phyloP scores from a whole-genome alignment of 1,140 invertebrate species.

The Lysiphlebus fabarum region DNA sequence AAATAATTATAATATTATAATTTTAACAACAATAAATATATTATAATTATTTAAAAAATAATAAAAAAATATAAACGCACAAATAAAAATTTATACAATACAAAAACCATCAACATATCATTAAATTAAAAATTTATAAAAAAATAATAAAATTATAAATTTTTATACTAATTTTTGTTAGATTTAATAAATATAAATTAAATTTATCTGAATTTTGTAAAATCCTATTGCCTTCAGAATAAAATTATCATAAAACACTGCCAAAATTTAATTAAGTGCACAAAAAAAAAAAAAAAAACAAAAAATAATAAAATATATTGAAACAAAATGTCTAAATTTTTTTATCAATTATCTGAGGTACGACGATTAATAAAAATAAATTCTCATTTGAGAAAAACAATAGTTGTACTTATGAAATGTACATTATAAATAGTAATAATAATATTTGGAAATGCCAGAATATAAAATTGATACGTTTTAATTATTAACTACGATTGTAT shows the following conservation, averaged over 20 bases:
- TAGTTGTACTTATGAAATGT: constrained; percentile 55
- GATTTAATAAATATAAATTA: no score
- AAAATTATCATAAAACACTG: no score
- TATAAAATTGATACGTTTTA: constrained; percentile 9
- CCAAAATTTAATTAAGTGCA: no score
- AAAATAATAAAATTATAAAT: no score
- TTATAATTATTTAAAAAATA: constrained; percentile 1
- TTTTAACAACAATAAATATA: constrained; percentile 2
- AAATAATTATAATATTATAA: constrained; percentile 3
- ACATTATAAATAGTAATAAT: constrained; percentile 41
- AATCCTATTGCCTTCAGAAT: no score
- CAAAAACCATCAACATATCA: constrained; percentile 2
- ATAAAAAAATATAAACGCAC: constrained; percentile 3
- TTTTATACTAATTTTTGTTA: no score
- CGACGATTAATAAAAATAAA: constrained; percentile 29
- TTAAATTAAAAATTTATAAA: not conserved
- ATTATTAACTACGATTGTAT: not conserved
- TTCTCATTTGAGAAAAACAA: constrained; percentile 54
- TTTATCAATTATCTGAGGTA: constrained; percentile 37
- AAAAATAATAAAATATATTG: not conserved
- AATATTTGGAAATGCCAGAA: constrained; percentile 16
- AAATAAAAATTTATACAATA: not conserved
- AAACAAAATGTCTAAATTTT: constrained; percentile 8
- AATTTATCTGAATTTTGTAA: no score
- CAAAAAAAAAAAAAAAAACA: no score